Conservation (phyloP, 2,113 vertebrate genomes). For the Oxygymnocypris stewartii region DNA sequence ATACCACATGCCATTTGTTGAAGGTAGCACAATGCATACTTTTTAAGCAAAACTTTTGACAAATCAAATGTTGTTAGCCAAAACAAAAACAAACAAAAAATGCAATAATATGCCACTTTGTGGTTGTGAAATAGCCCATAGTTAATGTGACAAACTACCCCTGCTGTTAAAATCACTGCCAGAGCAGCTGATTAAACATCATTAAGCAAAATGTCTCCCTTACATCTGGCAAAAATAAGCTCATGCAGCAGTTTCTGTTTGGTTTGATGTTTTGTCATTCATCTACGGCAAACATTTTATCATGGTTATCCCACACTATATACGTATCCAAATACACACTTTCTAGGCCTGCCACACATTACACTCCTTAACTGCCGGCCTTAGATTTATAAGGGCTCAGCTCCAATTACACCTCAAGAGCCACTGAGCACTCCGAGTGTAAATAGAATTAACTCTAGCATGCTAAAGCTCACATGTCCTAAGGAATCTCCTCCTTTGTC, state of each 20-base stretch:
- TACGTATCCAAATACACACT: neutral
- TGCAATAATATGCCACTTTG: neutral
- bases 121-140: neutral
- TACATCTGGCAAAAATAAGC: neutral
- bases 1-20: neutral
- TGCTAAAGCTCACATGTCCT: conserved; percentile 71
- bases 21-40: neutral
- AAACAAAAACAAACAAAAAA: no score
- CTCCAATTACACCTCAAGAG: conserved; percentile 63
- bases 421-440: conserved; percentile 66
- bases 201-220: neutral
- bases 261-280: neutral
- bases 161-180: neutral
- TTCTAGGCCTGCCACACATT: no score
- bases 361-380: conserved; percentile 45
- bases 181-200: neutral
- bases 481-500: conserved; percentile 72
- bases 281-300: neutral
- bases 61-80: neutral
- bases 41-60: neutral
- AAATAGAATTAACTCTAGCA: conserved; percentile 77
- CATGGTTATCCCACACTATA: neutral
- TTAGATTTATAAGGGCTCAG: conserved; percentile 47
- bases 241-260: neutral
- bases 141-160: neutral